Base-by-base conservation (phyloP, 2,888 invertebrate genomes). In the Drosophila lacicola region DNA sequence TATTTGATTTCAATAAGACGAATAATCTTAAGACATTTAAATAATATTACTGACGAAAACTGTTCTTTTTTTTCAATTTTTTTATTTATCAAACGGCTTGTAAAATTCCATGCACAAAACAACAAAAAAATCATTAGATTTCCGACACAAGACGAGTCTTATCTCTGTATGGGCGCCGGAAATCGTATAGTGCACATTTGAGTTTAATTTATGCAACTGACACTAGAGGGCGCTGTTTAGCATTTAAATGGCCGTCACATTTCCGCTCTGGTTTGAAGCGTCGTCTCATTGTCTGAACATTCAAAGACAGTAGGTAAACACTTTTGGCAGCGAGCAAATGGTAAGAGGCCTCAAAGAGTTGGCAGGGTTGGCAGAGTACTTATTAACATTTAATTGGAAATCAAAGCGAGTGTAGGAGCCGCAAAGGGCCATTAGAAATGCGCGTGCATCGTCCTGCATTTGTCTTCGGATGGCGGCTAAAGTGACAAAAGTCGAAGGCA, bases 361-460 rank as follows among this genome's bases (percentile, higher is more conserved):
- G 80, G 45, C 41, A 25, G 41, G 13, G 37, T 39, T 14, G 36
- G 10, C 29, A 4, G 44, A 47, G 61, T 39, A 66, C 51, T 45
- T 70, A 83, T 85, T 88, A 88, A 88, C 88, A 88, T 88, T 83
- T 83, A 85, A 83, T 83, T 83, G 73, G 77, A 80, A 88, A 82
- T 88, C 88, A 88, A 82, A 82, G 76, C 62, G 71, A 53, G 73
- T 61, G 29, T 41, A 42, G 46, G 37, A 63, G 42, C 53, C 68
- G 65, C 53, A 55, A 50, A 37, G 45, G 34, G 54, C 66, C 76
- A 88, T 88, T 83, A 57, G 51, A 55, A 72, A 88, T 85, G 62
- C 67, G 50, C 71, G 68, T 78, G 67, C 68, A 62, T 45, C 62
- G 71, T 67, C 62, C 78, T 73, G 78, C 46, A 53, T 50, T 73